Conservation (phyloP, 2,113 vertebrate species). For the Ictidomys tridecemlineatus region DNA sequence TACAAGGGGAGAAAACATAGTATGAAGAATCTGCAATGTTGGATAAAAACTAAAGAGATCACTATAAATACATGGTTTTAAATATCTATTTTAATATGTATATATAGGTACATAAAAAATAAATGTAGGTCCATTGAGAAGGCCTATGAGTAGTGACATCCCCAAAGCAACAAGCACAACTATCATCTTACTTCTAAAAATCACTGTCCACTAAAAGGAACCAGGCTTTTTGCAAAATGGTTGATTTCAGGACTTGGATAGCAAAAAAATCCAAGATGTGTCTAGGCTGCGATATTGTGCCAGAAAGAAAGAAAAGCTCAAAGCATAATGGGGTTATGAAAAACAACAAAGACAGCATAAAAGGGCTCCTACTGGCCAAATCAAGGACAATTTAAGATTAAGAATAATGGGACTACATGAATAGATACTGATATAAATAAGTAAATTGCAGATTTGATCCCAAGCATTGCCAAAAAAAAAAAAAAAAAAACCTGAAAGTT, state of each 20-base stretch:
- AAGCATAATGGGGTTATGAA: not conserved
- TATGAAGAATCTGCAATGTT: not conserved
- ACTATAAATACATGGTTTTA: not conserved
- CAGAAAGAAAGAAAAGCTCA: not conserved
- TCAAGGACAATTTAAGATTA: not conserved
- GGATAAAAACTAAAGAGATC: not conserved
- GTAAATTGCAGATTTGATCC: not conserved
- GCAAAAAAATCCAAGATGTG: not conserved
- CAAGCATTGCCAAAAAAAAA: not conserved
- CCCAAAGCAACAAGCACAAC: not conserved
- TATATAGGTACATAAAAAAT: not conserved
- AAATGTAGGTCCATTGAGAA: not conserved
- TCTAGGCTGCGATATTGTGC: not conserved
- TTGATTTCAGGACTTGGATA: not conserved
- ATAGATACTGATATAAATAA: not conserved
- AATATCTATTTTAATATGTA: not conserved
- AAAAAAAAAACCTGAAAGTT: not conserved
- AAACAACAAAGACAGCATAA: conserved; percentile 8
- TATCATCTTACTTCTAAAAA: not conserved
- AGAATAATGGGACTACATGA: not conserved
- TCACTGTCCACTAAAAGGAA: not conserved
- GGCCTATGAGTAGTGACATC: not conserved
- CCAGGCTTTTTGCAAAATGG: not conserved
- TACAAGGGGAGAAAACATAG: not conserved
- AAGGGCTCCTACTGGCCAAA: not conserved